phyloP scores from a whole-genome alignment of 2,113 vertebrate genomes.

The Cygnus buccinator region DNA sequence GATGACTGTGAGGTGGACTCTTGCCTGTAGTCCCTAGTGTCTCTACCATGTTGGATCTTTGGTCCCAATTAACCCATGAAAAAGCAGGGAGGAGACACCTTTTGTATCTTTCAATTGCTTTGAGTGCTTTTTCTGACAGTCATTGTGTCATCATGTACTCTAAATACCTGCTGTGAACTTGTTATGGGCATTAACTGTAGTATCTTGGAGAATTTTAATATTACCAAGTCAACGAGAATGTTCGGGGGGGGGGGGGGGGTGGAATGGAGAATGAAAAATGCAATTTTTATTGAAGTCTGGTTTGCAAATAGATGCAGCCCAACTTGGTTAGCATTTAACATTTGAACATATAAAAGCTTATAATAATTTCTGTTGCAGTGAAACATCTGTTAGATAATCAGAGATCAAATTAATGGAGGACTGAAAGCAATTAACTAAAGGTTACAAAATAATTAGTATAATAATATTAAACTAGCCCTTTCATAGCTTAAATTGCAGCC shows the following conservation, averaged over 20 bases:
- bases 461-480: constrained; percentile 46
- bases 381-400: constrained; percentile 59
- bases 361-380: constrained; percentile 44
- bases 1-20: neutral
- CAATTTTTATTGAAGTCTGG: neutral
- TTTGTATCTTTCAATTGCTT: neutral
- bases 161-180: neutral
- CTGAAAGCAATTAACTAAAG: constrained; percentile 66
- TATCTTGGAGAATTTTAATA: neutral
- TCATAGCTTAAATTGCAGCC: neutral
- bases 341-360: constrained; percentile 27
- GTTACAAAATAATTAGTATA: constrained; percentile 62
- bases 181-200: neutral
- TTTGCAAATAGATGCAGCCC: constrained; percentile 11
- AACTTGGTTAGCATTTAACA: constrained; percentile 22
- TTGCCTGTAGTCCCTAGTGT: neutral
- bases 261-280: neutral
- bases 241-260: neutral
- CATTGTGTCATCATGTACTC: neutral
- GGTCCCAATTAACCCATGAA: neutral
- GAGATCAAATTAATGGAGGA: constrained; percentile 53
- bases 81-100: neutral
- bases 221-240: neutral
- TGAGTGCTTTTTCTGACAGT: neutral
- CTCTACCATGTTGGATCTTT: neutral